Evolutionary conservation across 2,113 vertebrate species (phyloP), one percentile per base, ranked within the genome.

Genomic region (Scomber japonicus): DNA sequence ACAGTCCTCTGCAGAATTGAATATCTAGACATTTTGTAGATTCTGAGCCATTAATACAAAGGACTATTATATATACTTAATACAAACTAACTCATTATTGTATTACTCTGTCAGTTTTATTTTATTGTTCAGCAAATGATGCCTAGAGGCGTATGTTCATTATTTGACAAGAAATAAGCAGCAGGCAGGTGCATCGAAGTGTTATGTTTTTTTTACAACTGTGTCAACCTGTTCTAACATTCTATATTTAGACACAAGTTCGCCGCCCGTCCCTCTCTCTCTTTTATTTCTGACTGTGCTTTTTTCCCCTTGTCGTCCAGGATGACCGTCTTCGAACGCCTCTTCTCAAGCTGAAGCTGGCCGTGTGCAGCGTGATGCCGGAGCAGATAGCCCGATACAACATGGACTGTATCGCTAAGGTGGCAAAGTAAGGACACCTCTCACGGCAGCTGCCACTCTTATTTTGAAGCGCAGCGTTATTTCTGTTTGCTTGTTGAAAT

Each of bases 331-430:
- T 99, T 72, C 96, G 96, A 85, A 94, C 96, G 40, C 98, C 98
- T 12, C 93, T 99, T 86, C 95, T 98, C 69, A 99, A 97, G 89
- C 95, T 99, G 93, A 99, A 98, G 77, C 91, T 98, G 87, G 98
- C 97, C 5, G 97, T 99, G 81, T 97, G 96, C 93, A 97, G 94
- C 0, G 96, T 97, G 82, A 99, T 99, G 98, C 97, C 97, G 3
- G 97, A 97, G 78, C 98, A 99, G 94, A 95, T 99, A 4, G 96
- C 96, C 71, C 97, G 98, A 49, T 99, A 97, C 92, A 98, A 99
- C 84, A 97, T 98, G 93, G 97, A 99, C 92, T 99, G 97, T 81
- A 96, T 98, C 71, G 97, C 98, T 45, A 99, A 97, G 93, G 97
- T 97, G 93, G 97, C 97, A 92, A 99, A 97, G 94, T 95, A 90